phyloP scores from a whole-genome alignment of 2,888 invertebrate species.

The Drosophila fungiperda region DNA sequence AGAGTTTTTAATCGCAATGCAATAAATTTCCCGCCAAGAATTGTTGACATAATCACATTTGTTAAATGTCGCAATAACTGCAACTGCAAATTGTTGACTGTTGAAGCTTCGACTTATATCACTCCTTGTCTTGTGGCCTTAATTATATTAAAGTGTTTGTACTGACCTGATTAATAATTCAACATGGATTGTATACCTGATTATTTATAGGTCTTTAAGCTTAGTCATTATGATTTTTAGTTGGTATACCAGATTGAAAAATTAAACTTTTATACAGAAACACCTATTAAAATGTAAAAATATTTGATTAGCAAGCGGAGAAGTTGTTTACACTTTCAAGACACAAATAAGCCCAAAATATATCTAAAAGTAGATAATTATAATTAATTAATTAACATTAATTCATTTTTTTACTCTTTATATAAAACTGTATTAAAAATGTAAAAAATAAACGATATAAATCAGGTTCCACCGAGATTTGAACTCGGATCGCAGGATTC shows the following conservation, averaged over 20 bases:
- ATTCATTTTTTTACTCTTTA: neutral
- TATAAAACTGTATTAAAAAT: constrained; percentile 5
- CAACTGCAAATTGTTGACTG: constrained; percentile 6
- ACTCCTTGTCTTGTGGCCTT: constrained; percentile 1
- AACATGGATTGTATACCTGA: constrained; percentile 14
- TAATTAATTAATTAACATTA: too few species aligned
- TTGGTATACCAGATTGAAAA: neutral
- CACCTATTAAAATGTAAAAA: neutral
- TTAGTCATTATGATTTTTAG: neutral
- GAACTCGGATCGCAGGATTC: constrained; percentile 86
- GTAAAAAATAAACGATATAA: neutral
- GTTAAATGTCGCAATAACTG: constrained; percentile 5
- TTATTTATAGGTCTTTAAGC: constrained; percentile 15
- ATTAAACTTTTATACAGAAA: neutral
- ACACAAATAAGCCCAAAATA: neutral
- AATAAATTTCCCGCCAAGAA: constrained; percentile 47
- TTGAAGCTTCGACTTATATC: constrained; percentile 1
- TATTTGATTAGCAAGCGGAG: neutral
- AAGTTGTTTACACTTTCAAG: neutral
- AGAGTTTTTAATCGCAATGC: constrained; percentile 31
- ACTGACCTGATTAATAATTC: constrained; percentile 44
- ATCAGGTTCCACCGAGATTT: constrained; percentile 85
- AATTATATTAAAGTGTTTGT: constrained; percentile 22
- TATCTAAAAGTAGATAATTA: neutral
- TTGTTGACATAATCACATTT: constrained; percentile 58